Percentiles rank a stretch among this genome's conserved stretches.
phyloP scores from a whole-genome alignment of 37 sponge, comb jelly and placozoan species.

The Axinella damicornis region DNA sequence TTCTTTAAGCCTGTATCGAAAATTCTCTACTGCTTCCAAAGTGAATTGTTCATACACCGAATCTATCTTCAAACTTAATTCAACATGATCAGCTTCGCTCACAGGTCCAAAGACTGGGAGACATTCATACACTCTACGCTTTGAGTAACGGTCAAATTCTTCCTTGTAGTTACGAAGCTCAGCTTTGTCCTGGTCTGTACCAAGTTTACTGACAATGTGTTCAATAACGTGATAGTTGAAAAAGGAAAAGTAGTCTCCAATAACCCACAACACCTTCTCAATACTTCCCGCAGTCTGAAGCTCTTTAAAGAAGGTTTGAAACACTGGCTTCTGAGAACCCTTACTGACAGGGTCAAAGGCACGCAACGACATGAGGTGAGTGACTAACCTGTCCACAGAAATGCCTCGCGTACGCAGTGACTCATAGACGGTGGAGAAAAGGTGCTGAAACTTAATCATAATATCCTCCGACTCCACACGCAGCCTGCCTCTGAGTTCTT shows the following conservation, averaged over 20 bases:
- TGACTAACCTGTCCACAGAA: no score
- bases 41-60: background rate
- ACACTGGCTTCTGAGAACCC: no score
- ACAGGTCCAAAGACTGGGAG: background rate
- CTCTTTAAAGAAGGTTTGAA: no score
- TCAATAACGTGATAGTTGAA: slow-evolving; percentile 9
- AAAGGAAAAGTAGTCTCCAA: slow-evolving; percentile 15
- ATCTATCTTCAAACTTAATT: slow-evolving; percentile 12
- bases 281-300: no score
- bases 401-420: no score
- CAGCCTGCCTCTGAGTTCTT: no score
- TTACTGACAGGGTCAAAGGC: no score
- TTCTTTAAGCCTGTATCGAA: background rate
- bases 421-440: no score
- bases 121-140: slow-evolving; percentile 23
- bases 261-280: background rate
- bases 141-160: slow-evolving; percentile 10
- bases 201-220: slow-evolving; percentile 3
- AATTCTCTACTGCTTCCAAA: background rate
- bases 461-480: no score
- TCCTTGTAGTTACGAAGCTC: background rate
- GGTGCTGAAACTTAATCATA: no score
- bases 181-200: background rate
- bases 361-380: no score
- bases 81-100: background rate